Percentiles rank a stretch among this genome's conserved stretches.
Conservation (phyloP, 2,113 vertebrate genomes). For the Perccottus glenii region DNA sequence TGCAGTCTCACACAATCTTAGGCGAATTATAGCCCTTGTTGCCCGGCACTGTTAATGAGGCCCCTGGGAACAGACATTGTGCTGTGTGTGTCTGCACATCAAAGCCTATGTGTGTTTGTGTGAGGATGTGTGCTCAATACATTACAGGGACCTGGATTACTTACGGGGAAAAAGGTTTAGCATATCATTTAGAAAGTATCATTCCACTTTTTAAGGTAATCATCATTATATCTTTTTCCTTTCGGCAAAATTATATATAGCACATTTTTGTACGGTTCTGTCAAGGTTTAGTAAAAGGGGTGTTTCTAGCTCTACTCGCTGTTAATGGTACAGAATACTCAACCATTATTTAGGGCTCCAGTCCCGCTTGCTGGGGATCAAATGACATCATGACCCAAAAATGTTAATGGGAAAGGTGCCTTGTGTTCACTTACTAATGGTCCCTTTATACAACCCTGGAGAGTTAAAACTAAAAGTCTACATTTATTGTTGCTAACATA, state of each 20-base stretch:
- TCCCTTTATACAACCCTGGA: too few species aligned
- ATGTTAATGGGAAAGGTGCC: too few species aligned
- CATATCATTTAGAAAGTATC: neutral
- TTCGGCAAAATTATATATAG: neutral
- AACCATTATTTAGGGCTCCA: too few species aligned
- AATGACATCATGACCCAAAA: too few species aligned
- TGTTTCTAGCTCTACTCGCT: too few species aligned
- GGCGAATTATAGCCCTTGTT: conserved; percentile 50
- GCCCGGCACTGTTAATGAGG: conserved; percentile 72
- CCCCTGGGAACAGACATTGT: conserved; percentile 68
- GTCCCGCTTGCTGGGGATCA: too few species aligned
- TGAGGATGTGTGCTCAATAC: neutral
- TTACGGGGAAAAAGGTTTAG: neutral
- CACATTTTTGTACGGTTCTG: too few species aligned
- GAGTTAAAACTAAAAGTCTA: too few species aligned
- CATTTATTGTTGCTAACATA: too few species aligned
- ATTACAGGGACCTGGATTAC: neutral
- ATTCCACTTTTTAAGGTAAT: neutral
- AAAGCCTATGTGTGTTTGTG: conserved; percentile 20
- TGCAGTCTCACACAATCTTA: conserved; percentile 58
- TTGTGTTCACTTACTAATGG: too few species aligned
- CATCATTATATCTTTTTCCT: neutral
- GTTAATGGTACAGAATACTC: too few species aligned
- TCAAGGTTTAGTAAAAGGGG: too few species aligned
- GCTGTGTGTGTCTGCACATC: conserved; percentile 60